A percentile compares a stretch with the other conserved stretches of the same genome.
Conservation (phyloP, 2,113 vertebrate genomes). For the Felis catus region DNA sequence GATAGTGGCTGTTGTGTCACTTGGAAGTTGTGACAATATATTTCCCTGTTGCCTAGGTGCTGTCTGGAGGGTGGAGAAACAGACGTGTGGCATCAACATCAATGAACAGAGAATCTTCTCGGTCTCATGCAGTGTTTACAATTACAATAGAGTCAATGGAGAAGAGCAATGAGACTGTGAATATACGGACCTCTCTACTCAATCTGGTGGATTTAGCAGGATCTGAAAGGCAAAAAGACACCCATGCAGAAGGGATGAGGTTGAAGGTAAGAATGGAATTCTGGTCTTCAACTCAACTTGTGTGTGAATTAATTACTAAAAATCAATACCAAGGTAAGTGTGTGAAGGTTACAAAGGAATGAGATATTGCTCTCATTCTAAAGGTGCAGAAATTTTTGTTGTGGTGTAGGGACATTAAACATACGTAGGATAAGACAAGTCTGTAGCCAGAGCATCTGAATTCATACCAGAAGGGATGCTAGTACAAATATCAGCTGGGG, state of each 20-base stretch:
- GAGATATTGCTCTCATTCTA: background rate
- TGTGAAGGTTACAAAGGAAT: background rate
- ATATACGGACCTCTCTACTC: conserved; percentile 94
- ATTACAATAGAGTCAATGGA: conserved; percentile 96
- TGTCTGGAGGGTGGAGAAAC: conserved; percentile 96
- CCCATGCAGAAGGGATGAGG: conserved; percentile 93
- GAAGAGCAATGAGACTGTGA: conserved; percentile 90
- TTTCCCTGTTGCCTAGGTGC: conserved; percentile 85
- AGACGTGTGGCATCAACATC: conserved; percentile 96
- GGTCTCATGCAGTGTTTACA: conserved; percentile 97
- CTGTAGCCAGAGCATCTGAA: background rate
- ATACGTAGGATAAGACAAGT: background rate
- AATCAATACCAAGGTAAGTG: background rate
- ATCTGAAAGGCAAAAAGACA: conserved; percentile 96
- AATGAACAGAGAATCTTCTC: conserved; percentile 97
- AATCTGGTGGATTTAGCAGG: conserved; percentile 97
- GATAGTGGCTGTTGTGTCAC: background rate
- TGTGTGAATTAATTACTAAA: background rate
- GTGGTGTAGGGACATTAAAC: background rate
- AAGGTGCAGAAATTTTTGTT: background rate
- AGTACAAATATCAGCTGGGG: background rate
- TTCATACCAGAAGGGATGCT: background rate
- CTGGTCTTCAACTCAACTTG: background rate
- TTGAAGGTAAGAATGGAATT: conserved; percentile 88
- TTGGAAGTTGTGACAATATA: background rate